A percentile compares a stretch with the other conserved stretches of the same genome.
These are phyloP conservation scores for Grammomys dolichurus DNA, from an alignment of 2,113 vertebrate species.

Conservation along the genomic window DNA sequence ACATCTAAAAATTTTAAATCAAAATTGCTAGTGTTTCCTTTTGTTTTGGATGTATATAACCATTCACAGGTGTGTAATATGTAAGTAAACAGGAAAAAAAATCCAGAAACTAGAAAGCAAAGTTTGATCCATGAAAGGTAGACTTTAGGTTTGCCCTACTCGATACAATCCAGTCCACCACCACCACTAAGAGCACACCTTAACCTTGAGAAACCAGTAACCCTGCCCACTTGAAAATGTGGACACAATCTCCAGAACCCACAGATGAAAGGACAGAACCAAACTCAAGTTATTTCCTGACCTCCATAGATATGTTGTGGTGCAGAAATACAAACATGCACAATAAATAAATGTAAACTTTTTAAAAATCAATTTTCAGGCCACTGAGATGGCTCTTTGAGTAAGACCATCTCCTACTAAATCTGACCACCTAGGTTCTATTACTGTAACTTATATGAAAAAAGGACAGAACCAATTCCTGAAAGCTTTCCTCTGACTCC, in stretches of 20 bases:
- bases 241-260: neutral
- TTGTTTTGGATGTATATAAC: neutral
- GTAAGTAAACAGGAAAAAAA: neutral
- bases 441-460: neutral
- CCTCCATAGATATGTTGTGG: neutral
- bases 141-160: neutral
- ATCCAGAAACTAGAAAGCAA: neutral
- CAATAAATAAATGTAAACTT: neutral
- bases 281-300: neutral
- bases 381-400: neutral
- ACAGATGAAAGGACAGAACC: neutral
- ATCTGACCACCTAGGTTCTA: neutral
- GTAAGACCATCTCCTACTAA: neutral
- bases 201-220: neutral
- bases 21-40: neutral
- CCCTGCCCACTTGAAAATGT: neutral
- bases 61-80: neutral
- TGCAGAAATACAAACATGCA: neutral
- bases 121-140: neutral
- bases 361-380: neutral
- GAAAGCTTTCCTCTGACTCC: neutral
- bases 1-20: neutral
- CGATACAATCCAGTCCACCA: neutral
- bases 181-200: neutral
- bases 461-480: neutral